A percentile compares a stretch with the other conserved stretches of the same genome.
phyloP scores from a whole-genome alignment of 2,888 invertebrate species.

The Blastobasis adustella region DNA sequence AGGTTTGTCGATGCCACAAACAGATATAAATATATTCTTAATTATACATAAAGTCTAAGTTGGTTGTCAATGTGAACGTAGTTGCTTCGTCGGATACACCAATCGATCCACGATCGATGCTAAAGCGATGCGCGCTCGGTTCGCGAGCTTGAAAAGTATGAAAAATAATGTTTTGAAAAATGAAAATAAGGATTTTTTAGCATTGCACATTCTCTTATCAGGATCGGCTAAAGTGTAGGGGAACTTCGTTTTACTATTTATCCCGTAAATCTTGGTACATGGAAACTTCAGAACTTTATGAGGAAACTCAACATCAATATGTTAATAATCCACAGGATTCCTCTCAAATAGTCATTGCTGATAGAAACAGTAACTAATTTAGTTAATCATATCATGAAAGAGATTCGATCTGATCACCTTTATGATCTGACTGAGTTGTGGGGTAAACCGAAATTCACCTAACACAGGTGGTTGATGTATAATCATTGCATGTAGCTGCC shows the following conservation, averaged over 20 bases:
- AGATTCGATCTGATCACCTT: background rate
- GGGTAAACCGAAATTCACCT: conserved; percentile 58
- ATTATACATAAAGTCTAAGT: too few species aligned
- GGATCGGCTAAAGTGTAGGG: conserved; percentile 61
- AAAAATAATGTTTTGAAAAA: conserved; percentile 57
- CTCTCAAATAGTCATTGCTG: conserved; percentile 31
- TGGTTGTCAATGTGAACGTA: too few species aligned
- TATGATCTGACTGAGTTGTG: background rate
- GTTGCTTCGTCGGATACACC: too few species aligned
- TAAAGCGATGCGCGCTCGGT: too few species aligned
- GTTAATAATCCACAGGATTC: too few species aligned
- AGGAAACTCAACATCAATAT: too few species aligned
- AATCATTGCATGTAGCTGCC: conserved; percentile 65
- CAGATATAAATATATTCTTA: too few species aligned
- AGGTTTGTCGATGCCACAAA: too few species aligned
- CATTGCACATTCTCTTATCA: conserved; percentile 73
- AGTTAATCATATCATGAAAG: background rate
- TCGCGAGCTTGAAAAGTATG: conserved; percentile 59
- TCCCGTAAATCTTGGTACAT: too few species aligned
- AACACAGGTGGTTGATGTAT: conserved; percentile 37
- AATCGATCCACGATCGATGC: too few species aligned
- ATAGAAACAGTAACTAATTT: background rate
- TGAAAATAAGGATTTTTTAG: conserved; percentile 64
- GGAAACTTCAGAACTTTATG: too few species aligned
- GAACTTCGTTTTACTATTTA: too few species aligned